These are phyloP conservation scores for Andricus grossulariae DNA, from an alignment of 1,140 invertebrate species.

Conservation along the genomic window DNA sequence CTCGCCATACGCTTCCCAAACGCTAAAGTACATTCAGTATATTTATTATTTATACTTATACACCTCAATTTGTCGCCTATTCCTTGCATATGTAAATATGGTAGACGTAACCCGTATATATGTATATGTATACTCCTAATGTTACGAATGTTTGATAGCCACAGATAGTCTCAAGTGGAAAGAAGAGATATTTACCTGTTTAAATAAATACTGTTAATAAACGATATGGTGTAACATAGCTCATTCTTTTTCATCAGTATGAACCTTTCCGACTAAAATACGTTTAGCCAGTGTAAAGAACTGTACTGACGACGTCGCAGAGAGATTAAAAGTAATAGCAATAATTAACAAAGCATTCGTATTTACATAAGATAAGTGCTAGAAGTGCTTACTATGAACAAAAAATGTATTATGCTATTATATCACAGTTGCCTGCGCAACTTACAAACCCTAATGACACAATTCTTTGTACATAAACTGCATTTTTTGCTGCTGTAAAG, in stretches of 20 bases:
- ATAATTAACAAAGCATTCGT: constrained; percentile 38
- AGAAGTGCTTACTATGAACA: constrained; percentile 50
- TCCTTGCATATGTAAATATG: too few species aligned
- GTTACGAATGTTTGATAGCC: too few species aligned
- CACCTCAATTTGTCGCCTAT: too few species aligned
- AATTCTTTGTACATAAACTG: constrained; percentile 46
- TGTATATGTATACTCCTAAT: too few species aligned
- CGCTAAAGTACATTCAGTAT: too few species aligned
- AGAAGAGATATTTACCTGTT: constrained; percentile 39
- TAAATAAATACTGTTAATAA: constrained; percentile 56
- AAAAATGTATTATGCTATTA: constrained; percentile 66
- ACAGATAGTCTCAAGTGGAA: constrained; percentile 10
- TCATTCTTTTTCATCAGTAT: constrained; percentile 29
- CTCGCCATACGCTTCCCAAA: too few species aligned
- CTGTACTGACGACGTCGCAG: not conserved
- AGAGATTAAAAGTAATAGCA: constrained; percentile 36
- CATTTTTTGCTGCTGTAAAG: constrained; percentile 35
- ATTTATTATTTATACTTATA: too few species aligned
- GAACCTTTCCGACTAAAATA: not conserved
- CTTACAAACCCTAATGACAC: constrained; percentile 52
- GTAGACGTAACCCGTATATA: too few species aligned
- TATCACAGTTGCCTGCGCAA: constrained; percentile 71
- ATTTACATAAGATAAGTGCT: constrained; percentile 42
- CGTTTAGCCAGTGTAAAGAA: not conserved
- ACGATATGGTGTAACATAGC: constrained; percentile 38